Conservation (phyloP, 2,797 vertebrate species). For the Poeciliopsis paucimaculata region DNA sequence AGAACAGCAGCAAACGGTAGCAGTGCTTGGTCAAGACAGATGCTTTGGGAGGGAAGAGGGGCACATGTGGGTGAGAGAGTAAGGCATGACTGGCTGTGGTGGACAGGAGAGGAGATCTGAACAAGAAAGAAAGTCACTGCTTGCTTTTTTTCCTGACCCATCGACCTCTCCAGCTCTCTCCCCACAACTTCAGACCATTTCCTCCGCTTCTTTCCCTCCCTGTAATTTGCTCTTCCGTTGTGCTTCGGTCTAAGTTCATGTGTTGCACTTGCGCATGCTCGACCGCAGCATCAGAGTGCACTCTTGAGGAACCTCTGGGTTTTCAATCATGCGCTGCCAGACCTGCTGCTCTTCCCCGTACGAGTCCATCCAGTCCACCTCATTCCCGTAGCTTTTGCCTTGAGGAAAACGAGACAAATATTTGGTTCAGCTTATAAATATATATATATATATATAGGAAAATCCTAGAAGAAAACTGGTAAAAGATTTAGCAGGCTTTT, state of each 20-base stretch:
- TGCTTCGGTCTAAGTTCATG: slow-evolving; percentile 67
- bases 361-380: slow-evolving; percentile 97
- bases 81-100: slow-evolving; percentile 76
- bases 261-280: slow-evolving; percentile 88
- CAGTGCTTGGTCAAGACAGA: slow-evolving; percentile 64
- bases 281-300: slow-evolving; percentile 92
- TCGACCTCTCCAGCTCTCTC: slow-evolving; percentile 24
- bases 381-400: slow-evolving; percentile 92
- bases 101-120: slow-evolving; percentile 36
- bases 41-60: slow-evolving; percentile 30
- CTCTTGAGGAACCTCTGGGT: slow-evolving; percentile 89
- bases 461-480: background rate
- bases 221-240: slow-evolving; percentile 16
- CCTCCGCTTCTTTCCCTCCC: slow-evolving; percentile 3
- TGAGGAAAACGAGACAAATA: slow-evolving; percentile 21
- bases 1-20: slow-evolving; percentile 52
- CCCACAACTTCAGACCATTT: slow-evolving; percentile 10
- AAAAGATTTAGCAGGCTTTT: background rate
- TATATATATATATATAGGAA: background rate
- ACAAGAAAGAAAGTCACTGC: slow-evolving; percentile 24
- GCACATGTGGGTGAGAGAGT: slow-evolving; percentile 54
- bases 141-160: slow-evolving; percentile 8
- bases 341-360: slow-evolving; percentile 90
- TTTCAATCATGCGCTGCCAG: slow-evolving; percentile 95
- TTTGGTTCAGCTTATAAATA: slow-evolving; percentile 5